These are phyloP conservation scores for Serilophus lunatus DNA, from an alignment of 2,113 vertebrate genomes.

Conservation along the genomic window DNA sequence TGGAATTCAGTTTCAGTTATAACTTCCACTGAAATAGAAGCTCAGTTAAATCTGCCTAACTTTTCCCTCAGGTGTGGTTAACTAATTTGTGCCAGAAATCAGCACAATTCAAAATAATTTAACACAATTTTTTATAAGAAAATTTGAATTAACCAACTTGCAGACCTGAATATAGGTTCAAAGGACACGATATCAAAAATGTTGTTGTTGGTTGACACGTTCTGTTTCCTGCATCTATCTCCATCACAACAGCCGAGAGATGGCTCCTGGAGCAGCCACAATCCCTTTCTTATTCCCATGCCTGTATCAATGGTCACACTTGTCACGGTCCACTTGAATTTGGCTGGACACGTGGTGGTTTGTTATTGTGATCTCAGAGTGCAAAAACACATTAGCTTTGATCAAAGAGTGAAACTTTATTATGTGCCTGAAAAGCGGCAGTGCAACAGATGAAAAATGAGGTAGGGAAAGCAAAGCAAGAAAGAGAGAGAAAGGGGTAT, in stretches of 20 bases:
- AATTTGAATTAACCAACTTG: neutral
- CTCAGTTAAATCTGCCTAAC: neutral
- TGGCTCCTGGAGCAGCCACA: neutral
- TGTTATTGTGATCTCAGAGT: too few species aligned
- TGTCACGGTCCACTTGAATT: too few species aligned
- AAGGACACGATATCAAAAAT: neutral
- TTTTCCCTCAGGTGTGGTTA: neutral
- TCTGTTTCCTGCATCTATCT: neutral
- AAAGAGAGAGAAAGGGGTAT: too few species aligned
- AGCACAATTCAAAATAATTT: neutral
- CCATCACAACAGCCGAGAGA: accelerated
- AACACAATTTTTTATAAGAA: neutral
- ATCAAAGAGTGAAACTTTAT: too few species aligned
- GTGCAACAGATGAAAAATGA: too few species aligned
- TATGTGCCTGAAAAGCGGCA: too few species aligned
- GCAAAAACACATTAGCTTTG: too few species aligned
- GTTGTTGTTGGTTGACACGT: too few species aligned
- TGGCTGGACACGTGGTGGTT: too few species aligned
- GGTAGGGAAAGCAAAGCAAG: too few species aligned
- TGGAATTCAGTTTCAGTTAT: neutral
- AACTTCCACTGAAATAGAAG: neutral
- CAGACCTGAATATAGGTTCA: neutral
- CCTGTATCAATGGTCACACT: neutral
- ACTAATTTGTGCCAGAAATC: neutral
- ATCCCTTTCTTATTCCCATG: neutral